These are phyloP conservation scores for Abramis brama DNA, from an alignment of 2,113 vertebrate species.

Conservation along the genomic window DNA sequence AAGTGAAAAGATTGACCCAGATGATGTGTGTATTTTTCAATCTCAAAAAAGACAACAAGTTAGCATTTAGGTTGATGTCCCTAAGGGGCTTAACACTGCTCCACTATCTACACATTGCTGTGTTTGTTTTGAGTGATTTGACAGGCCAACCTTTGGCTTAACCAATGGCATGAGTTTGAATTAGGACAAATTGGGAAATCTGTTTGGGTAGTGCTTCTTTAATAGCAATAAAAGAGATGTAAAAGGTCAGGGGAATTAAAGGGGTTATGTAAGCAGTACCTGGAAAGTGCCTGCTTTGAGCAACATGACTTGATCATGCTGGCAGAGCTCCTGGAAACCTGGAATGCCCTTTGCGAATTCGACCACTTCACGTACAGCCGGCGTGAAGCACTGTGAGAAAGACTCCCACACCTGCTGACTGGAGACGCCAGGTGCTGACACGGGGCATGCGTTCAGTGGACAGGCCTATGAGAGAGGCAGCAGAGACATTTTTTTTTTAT, in stretches of 20 bases:
- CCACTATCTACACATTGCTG: neutral
- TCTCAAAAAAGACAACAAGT: neutral
- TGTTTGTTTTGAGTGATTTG: neutral
- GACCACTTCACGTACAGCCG: constrained; percentile 81
- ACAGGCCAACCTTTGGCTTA: neutral
- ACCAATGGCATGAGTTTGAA: neutral
- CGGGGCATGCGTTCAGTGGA: constrained; percentile 77
- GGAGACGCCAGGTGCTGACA: constrained; percentile 68
- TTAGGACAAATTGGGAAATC: neutral
- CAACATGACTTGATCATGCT: constrained; percentile 82
- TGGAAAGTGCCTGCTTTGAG: constrained; percentile 83
- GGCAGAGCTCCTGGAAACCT: constrained; percentile 79
- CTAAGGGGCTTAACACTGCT: neutral
- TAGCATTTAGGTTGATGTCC: neutral
- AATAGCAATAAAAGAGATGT: neutral
- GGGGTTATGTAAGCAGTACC: constrained; percentile 62
- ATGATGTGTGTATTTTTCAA: neutral
- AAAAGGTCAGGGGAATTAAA: neutral
- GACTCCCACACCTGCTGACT: constrained; percentile 82
- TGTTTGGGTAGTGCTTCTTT: neutral
- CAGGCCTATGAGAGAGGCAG: constrained; percentile 71
- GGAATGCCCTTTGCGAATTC: constrained; percentile 83
- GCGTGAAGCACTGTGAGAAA: constrained; percentile 82
- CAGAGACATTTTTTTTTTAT: neutral
- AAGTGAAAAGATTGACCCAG: neutral